phyloP scores from a whole-genome alignment of 2,888 invertebrate genomes.

The Anorthoa munda region DNA sequence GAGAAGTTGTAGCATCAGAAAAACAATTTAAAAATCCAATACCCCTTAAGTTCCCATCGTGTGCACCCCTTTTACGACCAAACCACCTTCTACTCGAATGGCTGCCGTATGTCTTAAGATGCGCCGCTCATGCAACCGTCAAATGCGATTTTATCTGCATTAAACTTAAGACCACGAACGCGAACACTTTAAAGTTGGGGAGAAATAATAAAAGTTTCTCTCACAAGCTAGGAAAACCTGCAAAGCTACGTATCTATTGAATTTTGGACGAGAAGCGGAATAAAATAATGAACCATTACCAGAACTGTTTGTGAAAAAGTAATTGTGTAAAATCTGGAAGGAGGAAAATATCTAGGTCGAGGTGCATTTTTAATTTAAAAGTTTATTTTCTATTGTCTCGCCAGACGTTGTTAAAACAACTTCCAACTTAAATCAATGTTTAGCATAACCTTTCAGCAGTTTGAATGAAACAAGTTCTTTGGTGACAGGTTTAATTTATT shows the following conservation, averaged over 20 bases:
- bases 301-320: constrained; percentile 18
- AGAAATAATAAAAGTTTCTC: constrained; percentile 56
- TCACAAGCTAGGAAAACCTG: constrained; percentile 33
- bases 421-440: constrained; percentile 38
- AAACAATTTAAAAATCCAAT: constrained; percentile 35
- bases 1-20: background rate
- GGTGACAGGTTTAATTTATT: constrained; percentile 44
- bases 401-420: constrained; percentile 28
- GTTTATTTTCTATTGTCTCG: constrained; percentile 34
- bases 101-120: constrained; percentile 39
- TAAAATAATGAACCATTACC: constrained; percentile 60
- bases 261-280: constrained; percentile 56
- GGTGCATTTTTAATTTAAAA: constrained; percentile 23
- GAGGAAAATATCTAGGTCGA: constrained; percentile 29
- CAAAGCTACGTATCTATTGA: constrained; percentile 57
- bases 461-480: constrained; percentile 27
- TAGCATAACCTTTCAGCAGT: constrained; percentile 15
- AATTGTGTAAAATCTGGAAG: constrained; percentile 25
- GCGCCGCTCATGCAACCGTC: constrained; percentile 49
- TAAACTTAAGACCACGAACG: constrained; percentile 44
- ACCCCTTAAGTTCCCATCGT: background rate
- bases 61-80: constrained; percentile 34
- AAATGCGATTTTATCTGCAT: constrained; percentile 58
- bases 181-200: constrained; percentile 54
- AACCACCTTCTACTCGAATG: constrained; percentile 24